Base-by-base conservation (phyloP, 2,113 vertebrate genomes). In the Chloroceryle aenea region DNA sequence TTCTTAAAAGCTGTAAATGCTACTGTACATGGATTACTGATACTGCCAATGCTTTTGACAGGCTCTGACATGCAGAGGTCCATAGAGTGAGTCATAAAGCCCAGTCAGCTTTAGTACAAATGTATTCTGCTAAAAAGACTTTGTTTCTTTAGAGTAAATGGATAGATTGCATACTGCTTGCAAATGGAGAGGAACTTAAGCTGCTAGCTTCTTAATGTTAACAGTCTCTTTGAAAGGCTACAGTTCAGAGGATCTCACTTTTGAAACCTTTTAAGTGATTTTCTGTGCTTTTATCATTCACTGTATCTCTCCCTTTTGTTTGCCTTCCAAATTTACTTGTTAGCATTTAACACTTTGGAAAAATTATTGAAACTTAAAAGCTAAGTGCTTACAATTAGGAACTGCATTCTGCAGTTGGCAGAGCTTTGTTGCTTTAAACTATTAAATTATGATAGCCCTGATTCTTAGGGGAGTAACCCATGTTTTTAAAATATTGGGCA, bases 1-100 rank as follows among this genome's bases (percentile, higher is more conserved):
- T 93, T 96, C 78, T 86, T 82, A 63, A 91, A 83, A 80, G 40
- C 77, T 95, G 91, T 85, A 97, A 90, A 89, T 94, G 83, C 85
- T 95, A 56, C 94, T 90, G 64, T 89, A 52, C 19, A 3, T 72
- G 84, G 40, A 16, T 87, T 96, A 79, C 53, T 89, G 92, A 55
- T 93, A 58, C 69, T 96, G 90, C 78, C 76, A 87, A 83, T 95
- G 69, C 59, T 63, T 71, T 47, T 85, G 68, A 91, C 80, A 93
- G 82, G 72, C 59, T 91, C 72, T 90, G 89, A 96, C 66, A 48
- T 15, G 15, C 63, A 87, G 27, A 87, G 79, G 72, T 92, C 52
- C 0, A 0, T 42, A 38, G 30, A 89, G 50, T 83, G 77, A 87
- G 56, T 80, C 94, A 77, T 86, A 92, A 89, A 90, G 79, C 62